Evolutionary conservation across 2,888 invertebrate genomes (phyloP), one percentile per base, ranked within the genome.

Genomic region (Keiferia lycopersicella): DNA sequence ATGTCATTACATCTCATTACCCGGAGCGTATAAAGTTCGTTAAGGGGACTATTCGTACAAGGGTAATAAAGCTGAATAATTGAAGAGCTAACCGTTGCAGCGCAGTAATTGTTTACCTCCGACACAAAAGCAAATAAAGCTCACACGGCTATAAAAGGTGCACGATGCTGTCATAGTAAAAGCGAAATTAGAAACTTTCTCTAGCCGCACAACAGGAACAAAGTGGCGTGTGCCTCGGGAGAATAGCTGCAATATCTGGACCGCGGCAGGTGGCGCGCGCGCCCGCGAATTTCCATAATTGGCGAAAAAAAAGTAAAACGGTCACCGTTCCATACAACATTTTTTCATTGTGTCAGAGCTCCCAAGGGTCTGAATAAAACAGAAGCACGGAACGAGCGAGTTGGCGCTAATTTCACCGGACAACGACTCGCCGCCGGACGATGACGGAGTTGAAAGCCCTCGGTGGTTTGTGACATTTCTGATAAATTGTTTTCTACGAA

Each of bases 331-430:
- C 82, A 85, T 84, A 84, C 81, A 83, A 84, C 79, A 81, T 79
- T 86, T 86, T 82, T 85, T 82, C 86, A 87, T 87, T 87, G 86
- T 84, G 84, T 79, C 78, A 76, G 76, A 75, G 81, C 75, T 84
- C 87, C 86, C 86, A 77, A 75, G 84, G 83, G 86, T 66, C 81
- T 87, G 86, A 87, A 87, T 87, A 89, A 86, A 88, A 88, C 82
- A 86, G 82, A 81, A 83, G 79, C 82, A 76, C 79, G 79, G 81
- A 79, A 74, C 79, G 77, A 76, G 73, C 79, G 82, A 82, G 83
- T 80, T 77, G 76, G 74, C 80, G 81, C 80, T 86, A 85, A 87
- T 89, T 88, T 87, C 73, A 72, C 67, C 73, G 74, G 81, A 80
- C 83, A 85, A 82, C 79, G 79, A 78, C 78, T 82, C 73, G 78